Base-by-base conservation (phyloP, 2,888 invertebrate species). In the Horisme vitalbata region DNA sequence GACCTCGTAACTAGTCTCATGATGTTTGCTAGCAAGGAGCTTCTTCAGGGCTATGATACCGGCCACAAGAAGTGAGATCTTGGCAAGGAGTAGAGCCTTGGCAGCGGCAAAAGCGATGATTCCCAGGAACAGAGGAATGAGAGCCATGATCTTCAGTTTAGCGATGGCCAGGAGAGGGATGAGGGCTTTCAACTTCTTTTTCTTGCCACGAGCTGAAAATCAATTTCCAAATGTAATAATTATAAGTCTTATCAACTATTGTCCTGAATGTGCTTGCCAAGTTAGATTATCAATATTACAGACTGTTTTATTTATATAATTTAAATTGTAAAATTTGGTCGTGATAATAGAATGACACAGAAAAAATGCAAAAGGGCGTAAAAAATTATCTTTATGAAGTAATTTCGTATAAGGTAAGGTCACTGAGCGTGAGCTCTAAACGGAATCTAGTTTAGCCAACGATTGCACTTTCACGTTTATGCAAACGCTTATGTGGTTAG, bases 71-170 rank as follows among this genome's bases (percentile, higher is more conserved):
- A 96, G 91, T 0, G 96, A 93, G 64, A 96, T 91, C 91, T 96
- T 96, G 74, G 95, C 95, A 62, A 96, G 92, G 52, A 96, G 87
- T 46, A 96, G 91, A 26, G 96, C 96, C 87, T 96, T 96, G 85
- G 96, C 94, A n/a, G 96, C 95, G 36, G 95, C 91, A 43, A 96
- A 90, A 13, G 95, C 96, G 60, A 96, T 92, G 70, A 89, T 86
- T 33, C 75, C 96, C 43, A 96, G 91, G 67, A 94, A 93, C 57
- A 96, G 85, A 15, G 95, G 96, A 62, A 95, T 93, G 52, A 96
- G 90, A 13, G 94, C 93, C 52, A 94, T 93, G 60, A 89, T 94
- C 90, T 96, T 96, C 71, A 96, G 80, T 75, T 95, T 95, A 68
- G 96, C 91, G 52, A 96, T 89, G 63, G 95, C 90, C 60, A 96